These are phyloP conservation scores for Otis tarda DNA, from an alignment of 2,113 vertebrate genomes.

Conservation along the genomic window DNA sequence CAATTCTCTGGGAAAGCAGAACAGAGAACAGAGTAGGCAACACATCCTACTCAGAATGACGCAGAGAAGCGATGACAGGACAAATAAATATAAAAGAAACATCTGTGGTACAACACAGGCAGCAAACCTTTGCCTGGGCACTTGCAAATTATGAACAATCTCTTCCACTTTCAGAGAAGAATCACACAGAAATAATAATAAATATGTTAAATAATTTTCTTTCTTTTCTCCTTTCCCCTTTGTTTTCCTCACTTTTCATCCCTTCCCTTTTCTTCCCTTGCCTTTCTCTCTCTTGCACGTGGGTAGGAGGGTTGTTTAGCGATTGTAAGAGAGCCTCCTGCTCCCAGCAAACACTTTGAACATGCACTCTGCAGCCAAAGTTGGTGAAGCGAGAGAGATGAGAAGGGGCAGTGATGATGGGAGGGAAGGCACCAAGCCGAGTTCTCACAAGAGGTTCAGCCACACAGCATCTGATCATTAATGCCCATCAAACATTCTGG, in stretches of 20 bases:
- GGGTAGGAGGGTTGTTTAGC: not conserved
- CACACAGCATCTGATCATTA: slow-evolving; percentile 50
- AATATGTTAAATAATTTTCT: not conserved
- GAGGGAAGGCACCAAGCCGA: slow-evolving; percentile 38
- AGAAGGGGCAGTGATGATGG: slow-evolving; percentile 52
- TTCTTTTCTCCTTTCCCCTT: not conserved
- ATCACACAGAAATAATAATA: not conserved
- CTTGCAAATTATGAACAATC: not conserved
- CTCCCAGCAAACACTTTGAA: slow-evolving; percentile 10
- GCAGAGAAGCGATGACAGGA: not conserved
- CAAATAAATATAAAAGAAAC: not conserved
- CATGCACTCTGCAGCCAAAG: not conserved
- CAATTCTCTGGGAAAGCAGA: not conserved
- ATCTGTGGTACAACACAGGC: not conserved
- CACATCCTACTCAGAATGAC: not conserved
- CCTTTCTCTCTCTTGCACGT: not conserved
- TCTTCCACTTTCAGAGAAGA: not conserved
- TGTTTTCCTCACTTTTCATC: not conserved
- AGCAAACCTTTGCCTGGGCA: not conserved
- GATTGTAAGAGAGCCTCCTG: not conserved
- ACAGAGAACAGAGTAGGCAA: not conserved
- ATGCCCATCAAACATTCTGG: slow-evolving; percentile 36
- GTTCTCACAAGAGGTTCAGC: slow-evolving; percentile 40
- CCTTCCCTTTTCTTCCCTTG: not conserved
- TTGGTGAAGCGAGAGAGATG: slow-evolving; percentile 51